phyloP scores from a whole-genome alignment of 2,888 invertebrate genomes.

The Drosophila melanosoma region DNA sequence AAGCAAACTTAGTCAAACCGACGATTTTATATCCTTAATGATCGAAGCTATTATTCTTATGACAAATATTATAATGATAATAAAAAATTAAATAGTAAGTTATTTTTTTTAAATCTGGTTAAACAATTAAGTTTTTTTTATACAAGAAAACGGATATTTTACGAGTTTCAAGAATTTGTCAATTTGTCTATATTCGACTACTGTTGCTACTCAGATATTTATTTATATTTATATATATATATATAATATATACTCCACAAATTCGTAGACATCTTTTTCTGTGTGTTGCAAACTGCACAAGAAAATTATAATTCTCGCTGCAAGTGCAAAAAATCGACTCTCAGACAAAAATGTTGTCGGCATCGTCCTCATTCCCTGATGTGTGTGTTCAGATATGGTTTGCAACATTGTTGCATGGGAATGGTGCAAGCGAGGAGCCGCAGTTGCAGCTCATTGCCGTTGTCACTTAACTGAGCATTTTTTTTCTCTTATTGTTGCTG shows the following conservation, averaged over 20 bases:
- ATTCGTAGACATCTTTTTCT: not conserved
- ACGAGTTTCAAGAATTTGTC: too few relatives aligned
- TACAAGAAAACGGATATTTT: not conserved
- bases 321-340: not conserved
- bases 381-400: conserved; percentile 57
- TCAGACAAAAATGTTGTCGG: conserved; percentile 33
- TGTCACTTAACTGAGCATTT: conserved; percentile 10
- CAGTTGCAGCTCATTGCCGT: conserved; percentile 8
- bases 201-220: not conserved
- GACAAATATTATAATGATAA: not conserved
- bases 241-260: not conserved
- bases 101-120: rapidly evolving
- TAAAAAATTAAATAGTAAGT: not conserved
- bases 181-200: not conserved
- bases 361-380: conserved; percentile 49
- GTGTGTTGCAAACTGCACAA: not conserved
- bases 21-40: not conserved
- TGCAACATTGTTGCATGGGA: conserved; percentile 78
- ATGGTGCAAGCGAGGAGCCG: conserved; percentile 26
- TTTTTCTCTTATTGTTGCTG: not conserved
- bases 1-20: not conserved
- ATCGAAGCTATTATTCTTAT: not conserved
- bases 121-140: not conserved
- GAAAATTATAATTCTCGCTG: not conserved
- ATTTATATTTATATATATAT: too few relatives aligned